Evolutionary conservation across 2,888 invertebrate genomes (phyloP), one percentile per base, ranked within the genome.

Genomic region (Proisotoma minuta): DNA sequence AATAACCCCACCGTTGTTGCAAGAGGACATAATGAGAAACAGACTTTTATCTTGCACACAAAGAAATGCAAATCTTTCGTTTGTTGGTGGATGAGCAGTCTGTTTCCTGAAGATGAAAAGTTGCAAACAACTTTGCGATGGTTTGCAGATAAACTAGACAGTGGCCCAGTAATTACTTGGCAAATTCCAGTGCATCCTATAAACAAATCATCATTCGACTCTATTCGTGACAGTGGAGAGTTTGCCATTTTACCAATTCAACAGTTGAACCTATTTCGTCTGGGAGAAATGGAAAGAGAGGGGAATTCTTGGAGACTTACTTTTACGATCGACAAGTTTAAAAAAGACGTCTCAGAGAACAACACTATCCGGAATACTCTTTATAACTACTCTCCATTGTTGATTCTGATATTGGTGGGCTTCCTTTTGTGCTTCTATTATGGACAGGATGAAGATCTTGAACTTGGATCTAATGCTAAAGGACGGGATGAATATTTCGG

Each of bases 171-270:
- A 23, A 24, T 65, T n/a, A 29, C n/a, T 8, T 65, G 65, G 65
- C 59, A 52, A 26, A 15, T 62, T 24, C 57, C 61, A 0, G 4
- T 60, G 10, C 59, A 59, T 29, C 56, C 59, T 0, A 26, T 62
- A 15, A 51, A 52, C 39, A 62, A 57, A 52, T 27, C 23, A 51
- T 22, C 23, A 5, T 65, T 65, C 28, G 57, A 59, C 23, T 52
- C 56, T 47, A 47, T 65, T 4, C 48, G 65, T n/a, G 65, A 65
- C 27, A 52, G 40, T 1, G 65, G 62, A 2, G 28, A 23, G 3
- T 62, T 59, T n/a, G 62, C 62, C 2, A 56, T 65, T n/a, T 47
- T 65, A 3, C 65, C 65, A 24, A 56, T 54, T 2, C 58, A 61
- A 1, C 50, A 59, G 27, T 52, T 65, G 28, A 26, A 29, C 24